Percentiles rank a stretch among this genome's conserved stretches.
These are phyloP conservation scores for Gandaritis pyraliata DNA, from an alignment of 2,888 invertebrate genomes.

Conservation along the genomic window DNA sequence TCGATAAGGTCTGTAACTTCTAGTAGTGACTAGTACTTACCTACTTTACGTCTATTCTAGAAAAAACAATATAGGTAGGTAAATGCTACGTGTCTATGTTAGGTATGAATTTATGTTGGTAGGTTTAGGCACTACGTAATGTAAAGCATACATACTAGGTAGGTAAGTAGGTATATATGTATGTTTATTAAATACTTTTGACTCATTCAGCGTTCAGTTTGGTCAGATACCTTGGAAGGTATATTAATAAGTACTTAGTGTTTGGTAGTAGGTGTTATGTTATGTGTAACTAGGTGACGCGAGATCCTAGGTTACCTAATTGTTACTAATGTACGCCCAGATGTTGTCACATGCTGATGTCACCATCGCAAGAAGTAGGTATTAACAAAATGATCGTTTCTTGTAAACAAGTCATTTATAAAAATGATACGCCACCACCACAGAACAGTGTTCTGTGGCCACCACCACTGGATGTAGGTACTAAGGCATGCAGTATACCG, in stretches of 20 bases:
- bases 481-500: too few species aligned
- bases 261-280: slow-evolving; percentile 28
- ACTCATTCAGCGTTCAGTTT: slow-evolving; percentile 5
- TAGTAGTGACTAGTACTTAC: too few species aligned
- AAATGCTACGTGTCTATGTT: neutral
- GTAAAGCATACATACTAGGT: too few species aligned
- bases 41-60: too few species aligned
- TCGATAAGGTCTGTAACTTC: too few species aligned
- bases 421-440: slow-evolving; percentile 8
- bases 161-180: too few species aligned
- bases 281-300: slow-evolving; percentile 34
- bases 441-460: too few species aligned
- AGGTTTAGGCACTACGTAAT: too few species aligned
- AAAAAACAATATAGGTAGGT: too few species aligned
- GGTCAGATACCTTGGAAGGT: too few species aligned
- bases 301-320: slow-evolving; percentile 36
- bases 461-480: too few species aligned
- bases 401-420: slow-evolving; percentile 31
- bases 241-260: slow-evolving; percentile 8
- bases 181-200: neutral
- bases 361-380: slow-evolving; percentile 30
- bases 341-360: slow-evolving; percentile 34
- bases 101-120: neutral
- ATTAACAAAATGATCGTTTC: slow-evolving; percentile 20
- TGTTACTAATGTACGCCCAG: slow-evolving; percentile 35